Conservation (phyloP, 2,797 vertebrate genomes). For the Mormyrus proboscirostris region DNA sequence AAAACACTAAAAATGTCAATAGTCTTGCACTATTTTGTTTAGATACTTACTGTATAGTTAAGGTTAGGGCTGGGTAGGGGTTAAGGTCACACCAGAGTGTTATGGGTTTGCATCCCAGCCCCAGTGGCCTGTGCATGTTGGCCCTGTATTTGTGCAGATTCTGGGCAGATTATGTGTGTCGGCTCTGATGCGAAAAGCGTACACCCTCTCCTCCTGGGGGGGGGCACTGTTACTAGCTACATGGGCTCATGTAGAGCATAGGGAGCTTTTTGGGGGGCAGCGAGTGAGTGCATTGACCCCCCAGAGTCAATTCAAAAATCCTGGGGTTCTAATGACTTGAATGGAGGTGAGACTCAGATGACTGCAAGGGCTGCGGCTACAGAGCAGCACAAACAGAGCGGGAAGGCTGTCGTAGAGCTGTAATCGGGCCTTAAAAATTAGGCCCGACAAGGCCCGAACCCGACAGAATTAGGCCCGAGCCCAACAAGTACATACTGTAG, state of each 20-base stretch:
- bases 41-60: not conserved
- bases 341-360: not conserved
- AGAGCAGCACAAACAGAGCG: not conserved
- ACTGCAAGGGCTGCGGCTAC: not conserved
- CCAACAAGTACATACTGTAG: too few species aligned
- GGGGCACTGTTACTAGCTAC: not conserved
- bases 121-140: not conserved
- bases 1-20: not conserved
- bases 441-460: too few species aligned
- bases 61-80: not conserved
- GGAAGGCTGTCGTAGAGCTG: not conserved
- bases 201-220: not conserved
- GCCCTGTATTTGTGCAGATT: not conserved
- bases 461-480: too few species aligned
- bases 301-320: not conserved
- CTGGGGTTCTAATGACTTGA: not conserved
- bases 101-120: not conserved
- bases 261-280: not conserved
- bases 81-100: not conserved
- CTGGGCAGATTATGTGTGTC: not conserved
- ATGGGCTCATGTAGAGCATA: not conserved
- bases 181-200: not conserved
- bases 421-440: too few species aligned
- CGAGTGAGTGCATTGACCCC: not conserved
- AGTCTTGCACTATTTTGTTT: not conserved